Evolutionary conservation across 2,113 vertebrate species (phyloP).

Genomic region (Cynoglossus semilaevis): DNA sequence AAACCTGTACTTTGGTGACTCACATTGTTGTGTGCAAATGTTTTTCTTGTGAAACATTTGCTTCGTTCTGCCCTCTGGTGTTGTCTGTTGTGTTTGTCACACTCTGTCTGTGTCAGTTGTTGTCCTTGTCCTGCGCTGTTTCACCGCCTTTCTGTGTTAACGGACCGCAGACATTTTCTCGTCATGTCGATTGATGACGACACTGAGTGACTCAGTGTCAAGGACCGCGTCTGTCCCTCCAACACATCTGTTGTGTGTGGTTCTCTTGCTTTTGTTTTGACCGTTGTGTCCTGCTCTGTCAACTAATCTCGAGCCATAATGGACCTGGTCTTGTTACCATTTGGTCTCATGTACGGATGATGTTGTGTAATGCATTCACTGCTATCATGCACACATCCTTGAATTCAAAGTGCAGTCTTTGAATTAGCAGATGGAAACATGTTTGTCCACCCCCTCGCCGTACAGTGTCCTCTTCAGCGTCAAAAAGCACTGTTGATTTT

Average conservation of each 20-base stretch:
- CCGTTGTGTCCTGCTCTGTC: slow-evolving; percentile 11
- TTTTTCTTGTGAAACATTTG: background rate
- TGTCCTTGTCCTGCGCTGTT: slow-evolving; percentile 21
- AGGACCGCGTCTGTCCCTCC: background rate
- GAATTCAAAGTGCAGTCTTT: background rate
- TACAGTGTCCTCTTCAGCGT: slow-evolving; percentile 13
- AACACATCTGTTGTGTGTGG: slow-evolving; percentile 5
- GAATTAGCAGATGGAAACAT: background rate
- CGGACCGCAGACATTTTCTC: slow-evolving; percentile 10
- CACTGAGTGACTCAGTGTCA: background rate
- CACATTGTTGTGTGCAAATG: background rate
- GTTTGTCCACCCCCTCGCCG: slow-evolving; percentile 3
- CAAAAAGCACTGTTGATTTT: slow-evolving; percentile 25
- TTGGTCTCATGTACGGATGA: slow-evolving; percentile 21
- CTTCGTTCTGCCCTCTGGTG: background rate
- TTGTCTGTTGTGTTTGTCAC: slow-evolving; percentile 8
- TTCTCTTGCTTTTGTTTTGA: slow-evolving; percentile 15
- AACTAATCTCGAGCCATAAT: slow-evolving; percentile 30
- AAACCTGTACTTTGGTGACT: too few relatives aligned
- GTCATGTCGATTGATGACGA: slow-evolving; percentile 5
- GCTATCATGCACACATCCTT: slow-evolving; percentile 18
- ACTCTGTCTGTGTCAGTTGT: slow-evolving; percentile 16
- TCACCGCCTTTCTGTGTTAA: slow-evolving; percentile 11
- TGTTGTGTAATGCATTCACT: slow-evolving; percentile 15
- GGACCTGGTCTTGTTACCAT: slow-evolving; percentile 4